Percentiles rank a stretch among this genome's conserved stretches.
Conservation (phyloP, 2,888 invertebrate genomes). For the Erebia ligea region DNA sequence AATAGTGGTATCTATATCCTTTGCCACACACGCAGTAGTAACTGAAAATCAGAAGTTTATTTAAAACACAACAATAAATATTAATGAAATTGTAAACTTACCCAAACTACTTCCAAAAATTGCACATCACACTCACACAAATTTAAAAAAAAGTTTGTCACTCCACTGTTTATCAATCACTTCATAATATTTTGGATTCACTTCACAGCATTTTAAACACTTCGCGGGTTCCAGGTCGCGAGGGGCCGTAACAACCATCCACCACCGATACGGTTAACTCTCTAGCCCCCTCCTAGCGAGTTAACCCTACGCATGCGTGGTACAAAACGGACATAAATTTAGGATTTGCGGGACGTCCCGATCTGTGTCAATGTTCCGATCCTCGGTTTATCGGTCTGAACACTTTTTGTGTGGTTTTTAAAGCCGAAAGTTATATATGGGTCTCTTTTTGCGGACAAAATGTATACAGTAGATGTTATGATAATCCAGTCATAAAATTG, state of each 20-base stretch:
- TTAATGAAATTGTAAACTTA: constrained; percentile 35
- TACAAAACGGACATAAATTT: constrained; percentile 35
- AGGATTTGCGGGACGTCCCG: constrained; percentile 35
- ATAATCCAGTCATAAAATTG: background rate
- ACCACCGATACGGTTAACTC: constrained; percentile 24
- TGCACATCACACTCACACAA: constrained; percentile 33
- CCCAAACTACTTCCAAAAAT: constrained; percentile 37
- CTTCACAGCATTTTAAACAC: constrained; percentile 41
- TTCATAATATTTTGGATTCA: constrained; percentile 35
- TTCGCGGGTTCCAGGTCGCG: constrained; percentile 27
- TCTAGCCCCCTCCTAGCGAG: constrained; percentile 38
- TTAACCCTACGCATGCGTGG: constrained; percentile 38
- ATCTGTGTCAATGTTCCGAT: constrained; percentile 39
- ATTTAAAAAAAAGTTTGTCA: constrained; percentile 27
- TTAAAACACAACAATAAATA: constrained; percentile 1
- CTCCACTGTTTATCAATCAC: constrained; percentile 38
- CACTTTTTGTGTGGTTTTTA: constrained; percentile 25
- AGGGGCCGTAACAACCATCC: constrained; percentile 29
- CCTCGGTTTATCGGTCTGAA: constrained; percentile 28
- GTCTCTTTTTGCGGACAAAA: constrained; percentile 3
- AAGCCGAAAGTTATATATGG: constrained; percentile 20
- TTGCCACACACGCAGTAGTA: background rate
- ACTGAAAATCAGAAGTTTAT: constrained; percentile 13
- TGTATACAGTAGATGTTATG: background rate
- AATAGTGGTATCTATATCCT: too few species aligned